phyloP scores from a whole-genome alignment of 1,140 invertebrate species.

The Copidosoma floridanum region DNA sequence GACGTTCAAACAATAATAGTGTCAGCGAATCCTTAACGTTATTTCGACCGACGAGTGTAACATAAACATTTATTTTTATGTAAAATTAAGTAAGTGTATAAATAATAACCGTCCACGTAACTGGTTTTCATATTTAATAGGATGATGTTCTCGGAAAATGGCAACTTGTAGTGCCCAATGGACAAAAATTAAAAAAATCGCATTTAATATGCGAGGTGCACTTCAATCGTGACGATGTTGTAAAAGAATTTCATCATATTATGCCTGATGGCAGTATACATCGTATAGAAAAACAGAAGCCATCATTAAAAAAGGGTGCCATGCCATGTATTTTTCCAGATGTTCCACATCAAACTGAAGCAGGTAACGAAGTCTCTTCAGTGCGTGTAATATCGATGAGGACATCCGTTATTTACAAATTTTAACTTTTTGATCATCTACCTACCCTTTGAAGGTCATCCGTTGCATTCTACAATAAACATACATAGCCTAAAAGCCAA shows the following conservation, averaged over 20 bases:
- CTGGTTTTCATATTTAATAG: neutral
- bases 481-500: too few relatives aligned
- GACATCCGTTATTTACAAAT: neutral
- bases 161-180: neutral
- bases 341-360: neutral
- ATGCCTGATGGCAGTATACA: neutral
- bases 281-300: neutral
- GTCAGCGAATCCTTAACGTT: too few relatives aligned
- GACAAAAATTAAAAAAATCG: neutral
- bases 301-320: neutral
- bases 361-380: too few relatives aligned
- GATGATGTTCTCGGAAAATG: neutral
- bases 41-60: too few relatives aligned
- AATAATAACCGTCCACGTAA: too few relatives aligned
- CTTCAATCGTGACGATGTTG: neutral
- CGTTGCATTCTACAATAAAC: too few relatives aligned
- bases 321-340: neutral
- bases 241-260: neutral
- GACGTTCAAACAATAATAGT: too few relatives aligned
- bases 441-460: too few relatives aligned
- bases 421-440: neutral
- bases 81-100: too few relatives aligned
- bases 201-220: neutral
- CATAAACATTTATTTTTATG: too few relatives aligned
- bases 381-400: too few relatives aligned